Evolutionary conservation across 2,113 vertebrate species (phyloP).

Genomic region (Promerops cafer): DNA sequence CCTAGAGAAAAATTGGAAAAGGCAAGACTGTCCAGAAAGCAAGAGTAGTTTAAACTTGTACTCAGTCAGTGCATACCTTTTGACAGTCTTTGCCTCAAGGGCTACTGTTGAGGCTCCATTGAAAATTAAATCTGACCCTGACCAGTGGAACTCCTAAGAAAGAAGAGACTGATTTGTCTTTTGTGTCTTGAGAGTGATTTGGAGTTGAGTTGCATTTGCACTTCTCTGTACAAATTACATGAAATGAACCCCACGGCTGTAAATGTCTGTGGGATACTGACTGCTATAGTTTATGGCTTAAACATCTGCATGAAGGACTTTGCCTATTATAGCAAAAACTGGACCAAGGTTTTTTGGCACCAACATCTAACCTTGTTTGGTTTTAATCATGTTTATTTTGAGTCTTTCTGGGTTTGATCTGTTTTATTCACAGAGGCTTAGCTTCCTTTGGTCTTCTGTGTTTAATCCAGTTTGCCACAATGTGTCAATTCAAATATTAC

Average conservation of each 20-base stretch:
- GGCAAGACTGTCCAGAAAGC: neutral
- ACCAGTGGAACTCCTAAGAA: neutral
- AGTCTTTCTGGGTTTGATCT: neutral
- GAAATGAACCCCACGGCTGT: rapidly evolving
- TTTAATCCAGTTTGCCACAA: neutral
- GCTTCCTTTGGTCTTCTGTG: neutral
- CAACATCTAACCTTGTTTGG: neutral
- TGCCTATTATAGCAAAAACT: neutral
- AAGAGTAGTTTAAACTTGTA: neutral
- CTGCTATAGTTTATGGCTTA: neutral
- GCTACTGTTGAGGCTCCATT: neutral
- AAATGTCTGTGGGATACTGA: neutral
- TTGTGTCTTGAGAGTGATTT: neutral
- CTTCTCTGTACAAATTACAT: neutral
- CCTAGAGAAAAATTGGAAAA: constrained; percentile 3
- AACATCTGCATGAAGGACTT: neutral
- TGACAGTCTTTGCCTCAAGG: constrained; percentile 21
- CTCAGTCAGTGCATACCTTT: neutral
- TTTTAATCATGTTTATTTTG: neutral
- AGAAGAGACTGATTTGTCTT: neutral
- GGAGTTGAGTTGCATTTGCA: neutral
- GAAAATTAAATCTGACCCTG: constrained; percentile 21
- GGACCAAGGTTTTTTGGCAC: neutral
- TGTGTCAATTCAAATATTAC: neutral
- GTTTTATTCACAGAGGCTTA: neutral